Evolutionary conservation across 2,797 vertebrate genomes (phyloP).

Genomic region (Cyclopterus lumpus): DNA sequence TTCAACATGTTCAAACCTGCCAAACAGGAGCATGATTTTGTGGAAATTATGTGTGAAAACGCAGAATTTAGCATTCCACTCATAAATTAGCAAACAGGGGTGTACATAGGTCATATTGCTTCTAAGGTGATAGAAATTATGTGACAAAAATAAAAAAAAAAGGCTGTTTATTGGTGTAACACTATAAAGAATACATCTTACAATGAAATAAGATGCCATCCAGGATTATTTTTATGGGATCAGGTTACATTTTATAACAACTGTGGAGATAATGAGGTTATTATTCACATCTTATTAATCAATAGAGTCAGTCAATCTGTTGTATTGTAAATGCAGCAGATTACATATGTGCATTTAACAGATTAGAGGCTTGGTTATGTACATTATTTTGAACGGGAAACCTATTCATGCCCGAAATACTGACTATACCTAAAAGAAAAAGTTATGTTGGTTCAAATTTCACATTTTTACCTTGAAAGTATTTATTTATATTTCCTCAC

Average conservation of each 20-base stretch:
- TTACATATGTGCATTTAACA: constrained; percentile 43
- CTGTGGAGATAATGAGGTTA: constrained; percentile 23
- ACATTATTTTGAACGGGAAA: constrained; percentile 10
- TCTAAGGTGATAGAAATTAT: constrained; percentile 13
- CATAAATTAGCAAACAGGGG: constrained; percentile 14
- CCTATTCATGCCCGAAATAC: constrained; percentile 29
- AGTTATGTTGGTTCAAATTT: background rate
- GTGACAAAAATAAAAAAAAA: constrained; percentile 24
- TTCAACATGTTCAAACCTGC: constrained; percentile 7
- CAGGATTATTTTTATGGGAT: constrained; percentile 31
- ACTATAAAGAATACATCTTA: constrained; percentile 29
- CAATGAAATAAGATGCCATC: constrained; percentile 17
- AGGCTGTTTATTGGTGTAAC: constrained; percentile 31
- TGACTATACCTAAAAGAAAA: constrained; percentile 27
- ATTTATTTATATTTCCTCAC: background rate
- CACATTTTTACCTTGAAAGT: background rate
- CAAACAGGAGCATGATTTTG: constrained; percentile 14
- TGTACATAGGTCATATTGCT: constrained; percentile 23
- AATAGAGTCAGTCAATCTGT: constrained; percentile 27
- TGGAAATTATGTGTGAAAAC: constrained; percentile 37
- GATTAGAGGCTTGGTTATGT: constrained; percentile 32
- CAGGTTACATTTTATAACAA: constrained; percentile 24
- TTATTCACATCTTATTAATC: constrained; percentile 33
- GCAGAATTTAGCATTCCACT: background rate
- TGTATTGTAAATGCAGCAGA: constrained; percentile 38